A percentile compares a stretch with the other conserved stretches of the same genome.
Conservation (phyloP, 2,888 invertebrate species). For the Escarpia spicata region DNA sequence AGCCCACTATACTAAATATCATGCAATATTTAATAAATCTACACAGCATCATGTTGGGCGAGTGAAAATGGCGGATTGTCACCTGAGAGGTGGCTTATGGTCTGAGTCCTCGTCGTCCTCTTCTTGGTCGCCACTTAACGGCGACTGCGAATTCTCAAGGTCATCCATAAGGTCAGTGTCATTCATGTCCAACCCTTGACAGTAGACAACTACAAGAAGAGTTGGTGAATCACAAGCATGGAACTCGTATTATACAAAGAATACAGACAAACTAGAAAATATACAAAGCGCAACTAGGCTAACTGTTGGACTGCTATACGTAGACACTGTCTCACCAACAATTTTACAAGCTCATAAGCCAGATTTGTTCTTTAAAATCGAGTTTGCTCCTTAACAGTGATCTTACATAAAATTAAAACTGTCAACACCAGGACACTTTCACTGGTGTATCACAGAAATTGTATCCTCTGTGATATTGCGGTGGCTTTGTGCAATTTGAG, state of each 20-base stretch:
- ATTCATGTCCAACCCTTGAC: background rate
- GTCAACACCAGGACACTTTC: no score
- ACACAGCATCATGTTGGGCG: background rate
- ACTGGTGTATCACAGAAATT: no score
- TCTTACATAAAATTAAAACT: no score
- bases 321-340: no score
- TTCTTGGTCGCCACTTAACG: background rate
- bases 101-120: background rate
- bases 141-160: background rate
- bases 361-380: no score
- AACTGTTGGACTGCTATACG: no score
- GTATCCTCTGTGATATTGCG: no score
- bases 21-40: background rate
- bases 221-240: background rate
- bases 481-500: no score
- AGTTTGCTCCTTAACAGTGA: no score
- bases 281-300: no score
- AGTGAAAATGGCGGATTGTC: conserved; percentile 14
- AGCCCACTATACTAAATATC: background rate
- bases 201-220: background rate
- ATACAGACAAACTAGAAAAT: no score
- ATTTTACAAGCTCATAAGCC: no score
- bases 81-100: conserved; percentile 60
- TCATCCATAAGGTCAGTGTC: background rate
- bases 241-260: background rate